A percentile compares a stretch with the other conserved stretches of the same genome.
These are phyloP conservation scores for Dione juno DNA, from an alignment of 2,888 invertebrate species.

Conservation along the genomic window DNA sequence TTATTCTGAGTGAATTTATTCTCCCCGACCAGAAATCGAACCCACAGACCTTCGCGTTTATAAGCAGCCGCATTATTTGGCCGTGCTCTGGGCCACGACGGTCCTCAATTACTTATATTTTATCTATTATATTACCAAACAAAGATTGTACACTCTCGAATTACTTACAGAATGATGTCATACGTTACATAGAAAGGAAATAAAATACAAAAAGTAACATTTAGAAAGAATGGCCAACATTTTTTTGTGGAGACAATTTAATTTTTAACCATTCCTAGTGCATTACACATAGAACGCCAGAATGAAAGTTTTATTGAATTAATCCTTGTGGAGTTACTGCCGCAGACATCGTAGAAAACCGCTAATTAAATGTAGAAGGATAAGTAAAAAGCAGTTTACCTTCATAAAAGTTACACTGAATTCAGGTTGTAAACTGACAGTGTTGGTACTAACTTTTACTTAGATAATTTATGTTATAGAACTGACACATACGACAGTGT, in stretches of 20 bases:
- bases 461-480: conserved; percentile 13
- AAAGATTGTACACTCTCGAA: background rate
- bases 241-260: conserved; percentile 17
- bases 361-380: conserved; percentile 69
- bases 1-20: too few species aligned
- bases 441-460: conserved; percentile 33
- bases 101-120: too few species aligned
- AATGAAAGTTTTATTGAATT: conserved; percentile 42
- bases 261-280: conserved; percentile 33
- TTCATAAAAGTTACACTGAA: conserved; percentile 66
- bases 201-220: background rate
- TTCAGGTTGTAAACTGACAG: conserved; percentile 35
- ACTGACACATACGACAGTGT: background rate
- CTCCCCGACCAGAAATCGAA: too few species aligned
- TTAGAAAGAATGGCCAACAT: conserved; percentile 18
- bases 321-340: conserved; percentile 53
- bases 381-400: conserved; percentile 64
- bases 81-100: too few species aligned
- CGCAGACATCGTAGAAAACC: conserved; percentile 62
- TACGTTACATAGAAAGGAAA: background rate
- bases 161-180: background rate
- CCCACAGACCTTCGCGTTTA: too few species aligned
- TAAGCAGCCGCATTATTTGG: too few species aligned
- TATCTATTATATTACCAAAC: background rate
- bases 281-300: conserved; percentile 36